Percentiles rank a stretch among this genome's conserved stretches.
These are phyloP conservation scores for Chloebia gouldiae DNA, from an alignment of 2,113 vertebrate genomes.

Conservation along the genomic window DNA sequence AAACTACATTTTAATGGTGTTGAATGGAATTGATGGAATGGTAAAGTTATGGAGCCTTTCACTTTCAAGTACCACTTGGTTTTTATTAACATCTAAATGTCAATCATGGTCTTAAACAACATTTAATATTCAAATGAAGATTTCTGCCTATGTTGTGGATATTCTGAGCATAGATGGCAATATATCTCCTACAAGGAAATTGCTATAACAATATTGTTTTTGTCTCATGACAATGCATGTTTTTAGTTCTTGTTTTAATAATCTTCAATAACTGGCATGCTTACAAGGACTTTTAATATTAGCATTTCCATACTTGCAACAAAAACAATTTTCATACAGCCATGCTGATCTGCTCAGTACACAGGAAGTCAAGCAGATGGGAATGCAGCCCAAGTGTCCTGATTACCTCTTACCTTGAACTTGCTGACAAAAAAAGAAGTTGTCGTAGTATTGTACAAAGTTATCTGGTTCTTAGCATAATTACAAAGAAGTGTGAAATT, in stretches of 20 bases:
- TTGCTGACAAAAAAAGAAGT: not conserved
- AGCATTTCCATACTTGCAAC: not conserved
- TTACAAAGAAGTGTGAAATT: not conserved
- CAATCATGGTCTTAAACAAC: not conserved
- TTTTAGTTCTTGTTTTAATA: not conserved
- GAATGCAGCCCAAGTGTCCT: not conserved
- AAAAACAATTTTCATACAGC: not conserved
- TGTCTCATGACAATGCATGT: not conserved
- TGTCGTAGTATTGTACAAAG: not conserved
- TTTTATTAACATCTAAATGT: not conserved
- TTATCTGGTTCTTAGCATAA: not conserved
- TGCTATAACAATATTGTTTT: not conserved
- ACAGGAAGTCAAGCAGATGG: not conserved
- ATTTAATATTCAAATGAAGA: not conserved
- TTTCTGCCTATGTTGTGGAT: not conserved
- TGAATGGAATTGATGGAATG: not conserved
- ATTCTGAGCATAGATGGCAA: not conserved
- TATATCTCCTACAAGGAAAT: not conserved
- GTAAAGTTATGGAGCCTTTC: not conserved
- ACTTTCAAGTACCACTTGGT: not conserved
- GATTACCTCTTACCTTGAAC: not conserved
- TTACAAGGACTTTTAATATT: not conserved
- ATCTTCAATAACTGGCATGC: not conserved
- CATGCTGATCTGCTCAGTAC: not conserved
- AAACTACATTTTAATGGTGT: not conserved